Conservation (phyloP, 2,888 invertebrate species). For the Xanthia togata region DNA sequence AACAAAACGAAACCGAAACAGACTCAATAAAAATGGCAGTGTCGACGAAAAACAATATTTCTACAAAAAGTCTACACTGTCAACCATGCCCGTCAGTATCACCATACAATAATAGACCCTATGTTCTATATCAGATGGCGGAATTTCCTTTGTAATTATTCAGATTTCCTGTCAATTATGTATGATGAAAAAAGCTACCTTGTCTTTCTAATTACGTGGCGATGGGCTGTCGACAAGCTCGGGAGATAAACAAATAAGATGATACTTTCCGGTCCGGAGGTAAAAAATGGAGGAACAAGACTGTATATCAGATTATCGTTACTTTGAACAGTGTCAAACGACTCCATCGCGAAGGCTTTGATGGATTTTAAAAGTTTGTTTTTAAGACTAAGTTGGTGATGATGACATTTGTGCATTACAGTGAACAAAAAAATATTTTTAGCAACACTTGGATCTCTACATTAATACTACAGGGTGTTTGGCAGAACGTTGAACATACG, state of each 20-base stretch:
- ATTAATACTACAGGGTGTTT: too few species aligned
- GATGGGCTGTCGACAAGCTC: slow-evolving; percentile 85
- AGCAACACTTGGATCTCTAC: background rate
- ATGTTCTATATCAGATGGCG: background rate
- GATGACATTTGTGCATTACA: background rate
- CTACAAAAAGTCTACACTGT: slow-evolving; percentile 78
- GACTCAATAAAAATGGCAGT: slow-evolving; percentile 83
- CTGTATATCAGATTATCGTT: slow-evolving; percentile 60
- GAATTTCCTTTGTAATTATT: slow-evolving; percentile 33
- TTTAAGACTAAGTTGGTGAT: slow-evolving; percentile 6
- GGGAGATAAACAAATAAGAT: slow-evolving; percentile 88
- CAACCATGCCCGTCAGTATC: slow-evolving; percentile 67
- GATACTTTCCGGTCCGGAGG: slow-evolving; percentile 82
- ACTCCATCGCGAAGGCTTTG: slow-evolving; percentile 36
- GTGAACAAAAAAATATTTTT: background rate
- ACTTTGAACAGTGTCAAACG: slow-evolving; percentile 63
- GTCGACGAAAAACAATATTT: slow-evolving; percentile 85
- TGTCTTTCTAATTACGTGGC: slow-evolving; percentile 87
- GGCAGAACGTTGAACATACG: too few species aligned
- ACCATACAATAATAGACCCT: slow-evolving; percentile 51
- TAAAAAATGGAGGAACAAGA: slow-evolving; percentile 66
- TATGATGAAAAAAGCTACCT: slow-evolving; percentile 81
- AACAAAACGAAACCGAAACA: slow-evolving; percentile 68
- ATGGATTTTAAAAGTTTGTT: slow-evolving; percentile 32
- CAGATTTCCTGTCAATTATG: slow-evolving; percentile 82